Conservation (phyloP, 2,113 vertebrate species). For the Ia io region DNA sequence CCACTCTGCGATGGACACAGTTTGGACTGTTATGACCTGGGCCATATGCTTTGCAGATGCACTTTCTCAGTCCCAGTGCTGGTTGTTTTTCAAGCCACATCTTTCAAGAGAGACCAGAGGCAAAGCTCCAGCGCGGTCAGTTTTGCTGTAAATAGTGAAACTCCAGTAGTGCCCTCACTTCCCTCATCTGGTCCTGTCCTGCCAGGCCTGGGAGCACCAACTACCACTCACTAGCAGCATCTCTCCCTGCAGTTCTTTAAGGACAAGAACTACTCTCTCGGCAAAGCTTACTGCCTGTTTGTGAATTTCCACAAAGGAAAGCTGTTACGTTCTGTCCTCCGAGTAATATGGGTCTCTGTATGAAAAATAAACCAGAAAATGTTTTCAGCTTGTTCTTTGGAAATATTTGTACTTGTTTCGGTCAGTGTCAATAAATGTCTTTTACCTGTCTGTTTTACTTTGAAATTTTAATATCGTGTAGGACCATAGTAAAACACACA, state of each 20-base stretch:
- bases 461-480: conserved; percentile 32
- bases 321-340: conserved; percentile 11
- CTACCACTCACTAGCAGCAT: not conserved
- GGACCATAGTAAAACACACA: not conserved
- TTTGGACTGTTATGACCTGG: not conserved
- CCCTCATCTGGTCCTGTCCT: not conserved
- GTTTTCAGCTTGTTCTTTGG: conserved; percentile 56
- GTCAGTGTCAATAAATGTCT: conserved; percentile 74
- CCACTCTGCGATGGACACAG: not conserved
- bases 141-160: not conserved
- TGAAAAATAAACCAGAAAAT: conserved; percentile 55
- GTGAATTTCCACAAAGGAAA: conserved; percentile 13
- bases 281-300: not conserved
- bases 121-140: not conserved
- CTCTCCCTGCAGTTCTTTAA: not conserved
- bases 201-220: not conserved
- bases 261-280: not conserved
- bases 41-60: not conserved
- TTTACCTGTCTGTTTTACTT: conserved; percentile 28
- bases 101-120: not conserved
- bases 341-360: rapidly evolving
- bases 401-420: conserved; percentile 60
- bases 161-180: not conserved
- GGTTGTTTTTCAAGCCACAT: not conserved
- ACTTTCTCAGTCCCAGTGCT: not conserved